Conservation (phyloP, 1,140 invertebrate species). For the Drosophila cardini region DNA sequence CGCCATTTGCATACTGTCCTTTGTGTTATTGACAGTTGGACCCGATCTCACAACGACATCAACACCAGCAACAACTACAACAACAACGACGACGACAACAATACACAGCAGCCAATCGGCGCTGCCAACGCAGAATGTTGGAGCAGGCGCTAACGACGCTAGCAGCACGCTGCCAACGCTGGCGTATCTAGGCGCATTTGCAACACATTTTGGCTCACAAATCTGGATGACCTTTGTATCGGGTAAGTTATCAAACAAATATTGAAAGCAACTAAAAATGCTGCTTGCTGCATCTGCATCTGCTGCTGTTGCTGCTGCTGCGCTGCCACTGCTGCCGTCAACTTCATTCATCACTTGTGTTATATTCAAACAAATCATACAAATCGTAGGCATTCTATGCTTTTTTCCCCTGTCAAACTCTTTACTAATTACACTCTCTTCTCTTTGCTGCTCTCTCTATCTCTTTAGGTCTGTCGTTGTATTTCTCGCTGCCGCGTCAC, state of each 20-base stretch:
- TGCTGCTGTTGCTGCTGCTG: constrained; percentile 2
- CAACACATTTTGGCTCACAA: constrained; percentile 92
- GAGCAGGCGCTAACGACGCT: constrained; percentile 6
- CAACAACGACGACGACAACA: constrained; percentile 22
- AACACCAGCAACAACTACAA: constrained; percentile 49
- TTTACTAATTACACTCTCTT: not conserved
- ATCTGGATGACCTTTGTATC: constrained; percentile 96
- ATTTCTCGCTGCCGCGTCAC: constrained; percentile 92
- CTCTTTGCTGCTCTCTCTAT: constrained; percentile 1
- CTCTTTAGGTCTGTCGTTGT: constrained; percentile 90
- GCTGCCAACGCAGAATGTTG: constrained; percentile 9
- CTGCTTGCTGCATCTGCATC: not conserved
- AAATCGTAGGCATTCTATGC: constrained; percentile 53
- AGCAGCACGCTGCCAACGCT: constrained; percentile 85
- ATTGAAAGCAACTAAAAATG: not conserved
- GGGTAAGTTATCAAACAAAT: constrained; percentile 85
- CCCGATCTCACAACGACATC: constrained; percentile 85
- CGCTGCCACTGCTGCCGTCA: constrained; percentile 10
- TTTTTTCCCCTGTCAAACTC: constrained; percentile 26
- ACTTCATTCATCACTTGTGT: constrained; percentile 28
- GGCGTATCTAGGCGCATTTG: constrained; percentile 90
- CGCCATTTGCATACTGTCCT: constrained; percentile 87
- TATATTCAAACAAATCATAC: not conserved
- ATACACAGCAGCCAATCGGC: constrained; percentile 36
- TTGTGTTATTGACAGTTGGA: constrained; percentile 87